phyloP scores from a whole-genome alignment of 53 echinoderm and acorn worm genomes.

The Luidia sarsii region DNA sequence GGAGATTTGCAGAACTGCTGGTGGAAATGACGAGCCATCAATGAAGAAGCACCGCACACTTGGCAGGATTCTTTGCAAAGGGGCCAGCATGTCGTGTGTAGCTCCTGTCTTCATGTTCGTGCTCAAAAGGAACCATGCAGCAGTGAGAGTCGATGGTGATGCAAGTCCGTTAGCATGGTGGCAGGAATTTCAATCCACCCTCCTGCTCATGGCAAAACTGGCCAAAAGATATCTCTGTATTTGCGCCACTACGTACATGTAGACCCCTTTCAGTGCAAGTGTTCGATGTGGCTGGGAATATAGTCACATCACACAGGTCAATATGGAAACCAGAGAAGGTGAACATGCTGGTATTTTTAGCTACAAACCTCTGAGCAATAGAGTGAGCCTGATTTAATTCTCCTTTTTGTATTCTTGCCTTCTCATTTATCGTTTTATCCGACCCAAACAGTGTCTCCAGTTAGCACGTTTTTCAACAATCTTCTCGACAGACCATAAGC shows the following conservation, averaged over 20 bases:
- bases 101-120: background rate
- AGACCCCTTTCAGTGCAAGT: slow-evolving; percentile 51
- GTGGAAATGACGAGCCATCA: background rate
- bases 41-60: slow-evolving; percentile 45
- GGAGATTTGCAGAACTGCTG: too few species aligned
- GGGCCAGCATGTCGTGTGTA: too few species aligned
- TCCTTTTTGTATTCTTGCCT: too few species aligned
- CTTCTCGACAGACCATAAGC: too few species aligned
- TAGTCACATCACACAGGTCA: slow-evolving; percentile 10
- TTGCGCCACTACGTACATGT: slow-evolving; percentile 58
- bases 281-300: slow-evolving; percentile 27
- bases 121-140: slow-evolving; percentile 9
- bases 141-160: slow-evolving; percentile 22
- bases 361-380: slow-evolving; percentile 18
- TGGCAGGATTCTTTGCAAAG: slow-evolving; percentile 35
- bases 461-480: too few species aligned
- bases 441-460: too few species aligned
- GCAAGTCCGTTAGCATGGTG: slow-evolving; percentile 56
- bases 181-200: background rate
- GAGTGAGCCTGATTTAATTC: too few species aligned
- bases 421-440: too few species aligned
- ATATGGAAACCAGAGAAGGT: slow-evolving; percentile 5
- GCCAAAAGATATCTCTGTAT: slow-evolving; percentile 64
- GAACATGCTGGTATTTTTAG: slow-evolving; percentile 20
- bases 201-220: slow-evolving; percentile 30